Evolutionary conservation across 1,140 invertebrate genomes (phyloP).

Genomic region (Lepidotrigona ventralis): DNA sequence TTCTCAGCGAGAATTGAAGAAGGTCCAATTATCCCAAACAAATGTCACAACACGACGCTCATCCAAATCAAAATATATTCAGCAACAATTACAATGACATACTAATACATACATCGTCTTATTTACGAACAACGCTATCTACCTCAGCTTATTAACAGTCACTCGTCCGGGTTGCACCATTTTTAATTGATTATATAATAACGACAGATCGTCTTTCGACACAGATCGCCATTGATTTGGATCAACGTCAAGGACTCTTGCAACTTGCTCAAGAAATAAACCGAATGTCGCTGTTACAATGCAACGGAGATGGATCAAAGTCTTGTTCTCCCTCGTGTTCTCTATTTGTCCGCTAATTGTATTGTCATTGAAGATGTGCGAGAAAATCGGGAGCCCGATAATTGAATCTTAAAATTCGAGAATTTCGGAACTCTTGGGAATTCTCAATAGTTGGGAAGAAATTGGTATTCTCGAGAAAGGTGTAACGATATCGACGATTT

Average conservation of each 20-base stretch:
- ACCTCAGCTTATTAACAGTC: background rate
- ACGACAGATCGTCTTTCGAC: background rate
- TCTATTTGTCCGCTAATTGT: background rate
- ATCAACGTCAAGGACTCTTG: constrained; percentile 7
- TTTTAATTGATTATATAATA: constrained; percentile 15
- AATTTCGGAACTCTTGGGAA: no score
- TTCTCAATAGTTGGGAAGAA: no score
- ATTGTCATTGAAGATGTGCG: no score
- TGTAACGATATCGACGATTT: no score
- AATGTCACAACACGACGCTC: background rate
- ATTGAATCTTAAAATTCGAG: no score
- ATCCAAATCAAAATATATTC: background rate
- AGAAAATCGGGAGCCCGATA: no score
- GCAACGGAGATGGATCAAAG: background rate
- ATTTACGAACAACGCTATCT: background rate
- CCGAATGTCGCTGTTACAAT: background rate
- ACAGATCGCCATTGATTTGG: background rate
- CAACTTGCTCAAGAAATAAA: background rate
- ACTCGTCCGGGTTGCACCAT: background rate
- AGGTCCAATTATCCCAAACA: constrained; percentile 13
- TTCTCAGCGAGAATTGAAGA: background rate
- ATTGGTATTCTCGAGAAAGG: no score
- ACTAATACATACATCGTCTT: background rate
- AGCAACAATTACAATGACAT: no score
- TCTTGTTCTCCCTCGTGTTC: background rate